Evolutionary conservation across 2,113 vertebrate species (phyloP), one percentile per base, ranked within the genome.

Genomic region (Saccopteryx bilineata): DNA sequence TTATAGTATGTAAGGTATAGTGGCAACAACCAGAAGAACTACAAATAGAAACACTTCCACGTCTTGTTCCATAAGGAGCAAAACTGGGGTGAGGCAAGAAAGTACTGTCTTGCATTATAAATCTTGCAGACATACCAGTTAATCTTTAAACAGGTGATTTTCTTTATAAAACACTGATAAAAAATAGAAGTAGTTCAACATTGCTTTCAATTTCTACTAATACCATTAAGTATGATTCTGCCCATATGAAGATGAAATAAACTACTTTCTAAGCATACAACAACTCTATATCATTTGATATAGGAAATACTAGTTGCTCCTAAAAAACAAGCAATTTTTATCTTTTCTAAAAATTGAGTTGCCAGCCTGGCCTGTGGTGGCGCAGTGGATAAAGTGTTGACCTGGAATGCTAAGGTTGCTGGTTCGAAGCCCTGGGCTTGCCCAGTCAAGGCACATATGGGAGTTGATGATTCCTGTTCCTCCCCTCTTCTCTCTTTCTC

Each of bases 271-370:
- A 95, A 84, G 87, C 31, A 81, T 54, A 82, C 1, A 60, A 82
- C 1, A 60, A 39, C 5, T 85, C 66, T 81, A 66, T 88, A 11
- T 81, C 60, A 84, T 78, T 96, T 76, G n/a, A 93, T 86, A 56
- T 76, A 48, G 66, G 31, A 88, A 84, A 85, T 66, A 82, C 14
- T 58, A 91, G 52, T 39, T 72, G 21, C 21, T 71, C 10, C 21
- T 58, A 31, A 65, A 76, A 79, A 33, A 11, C 69, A 95, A 87
- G 74, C 56, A 87, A 95, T 95, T 79, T 69, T 94, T 93, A 97
- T 96, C 93, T 97, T 96, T 98, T 93, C 93, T 96, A 97, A 97
- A 98, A 96, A 85, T 50, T 90, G 21, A 89, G 74, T 48, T 97
- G 48, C 92, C 61, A 96, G 39, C 39, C 39, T 39, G 39, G 39